Evolutionary conservation across 2,888 invertebrate species (phyloP), one percentile per base, ranked within the genome.

Genomic region (Catocala fraxini): DNA sequence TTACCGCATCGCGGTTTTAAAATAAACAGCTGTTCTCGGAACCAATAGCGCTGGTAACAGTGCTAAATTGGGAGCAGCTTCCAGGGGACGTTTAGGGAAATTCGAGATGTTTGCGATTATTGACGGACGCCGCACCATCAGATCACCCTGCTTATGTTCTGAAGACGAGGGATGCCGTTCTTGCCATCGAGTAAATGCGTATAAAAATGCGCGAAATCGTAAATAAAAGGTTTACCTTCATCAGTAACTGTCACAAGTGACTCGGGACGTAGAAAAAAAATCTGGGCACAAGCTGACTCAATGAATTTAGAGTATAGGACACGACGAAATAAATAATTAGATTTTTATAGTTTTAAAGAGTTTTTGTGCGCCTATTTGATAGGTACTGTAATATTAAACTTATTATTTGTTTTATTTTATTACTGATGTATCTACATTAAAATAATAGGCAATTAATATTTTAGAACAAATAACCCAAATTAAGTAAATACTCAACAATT

Each of bases 21-120:
- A 91, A 91, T 91, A 91, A 91, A 92, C 91, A 93, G 89, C 90
- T 91, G 90, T 92, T 92, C 90, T 86, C 73, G 83, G 92, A 92
- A 92, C 84, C 84, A 82, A 85, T 86, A 84, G 83, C 85, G 83
- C 82, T 87, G 82, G 86, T 87, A 84, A 85, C 83, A 51, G 85
- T 86, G 89, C 93, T 91, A 92, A 92, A 88, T 92, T 89, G 81
- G 89, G 91, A 89, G 56, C 77, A 81, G 76, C 73, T 85, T 82
- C 76, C 80, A 79, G 80, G 73, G 73, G 70, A 77, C 72, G 71
- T 82, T 83, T 82, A 78, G 78, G 72, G 88, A 89, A 89, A 89
- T 82, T 67, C 73, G 88, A 90, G 86, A 88, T 84, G 79, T 64
- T 70, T 47, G 47, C 56, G 52, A 39, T 52, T 62, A 55, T 34